A percentile compares a stretch with the other conserved stretches of the same genome.
These are phyloP conservation scores for Orius laevigatus DNA, from an alignment of 1,140 invertebrate species.

Conservation along the genomic window DNA sequence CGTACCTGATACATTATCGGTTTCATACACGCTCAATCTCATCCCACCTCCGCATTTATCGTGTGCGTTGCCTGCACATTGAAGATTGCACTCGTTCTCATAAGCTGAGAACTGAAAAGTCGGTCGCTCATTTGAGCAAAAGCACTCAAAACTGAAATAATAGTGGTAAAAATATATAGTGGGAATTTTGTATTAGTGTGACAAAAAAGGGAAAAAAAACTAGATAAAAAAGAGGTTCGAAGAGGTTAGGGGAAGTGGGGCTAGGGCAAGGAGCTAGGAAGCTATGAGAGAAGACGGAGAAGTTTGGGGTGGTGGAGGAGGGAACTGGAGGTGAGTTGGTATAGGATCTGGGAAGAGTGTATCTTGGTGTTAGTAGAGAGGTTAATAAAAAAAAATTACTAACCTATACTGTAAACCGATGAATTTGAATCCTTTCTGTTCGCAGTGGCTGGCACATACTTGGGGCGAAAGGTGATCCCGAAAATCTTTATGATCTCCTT, in stretches of 20 bases:
- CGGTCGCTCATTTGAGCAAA: constrained; percentile 15
- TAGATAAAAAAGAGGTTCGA: too few species aligned
- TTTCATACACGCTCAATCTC: constrained; percentile 17
- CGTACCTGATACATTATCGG: background rate
- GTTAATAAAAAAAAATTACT: constrained; percentile 25
- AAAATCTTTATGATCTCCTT: background rate
- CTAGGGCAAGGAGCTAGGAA: too few species aligned
- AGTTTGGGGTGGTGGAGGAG: background rate
- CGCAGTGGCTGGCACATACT: constrained; percentile 7
- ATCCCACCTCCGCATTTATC: constrained; percentile 18
- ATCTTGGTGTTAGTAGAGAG: background rate
- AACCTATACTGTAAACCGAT: constrained; percentile 84
- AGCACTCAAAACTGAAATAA: constrained; percentile 19
- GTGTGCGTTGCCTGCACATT: constrained; percentile 17
- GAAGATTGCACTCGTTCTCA: constrained; percentile 16
- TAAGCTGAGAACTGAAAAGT: constrained; percentile 1
- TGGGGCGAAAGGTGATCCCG: background rate
- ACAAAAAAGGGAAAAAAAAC: too few species aligned
- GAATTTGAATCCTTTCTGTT: constrained; percentile 68
- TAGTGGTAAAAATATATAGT: background rate
- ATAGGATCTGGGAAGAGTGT: background rate
- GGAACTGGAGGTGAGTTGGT: background rate
- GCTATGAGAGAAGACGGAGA: background rate
- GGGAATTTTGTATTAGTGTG: background rate
- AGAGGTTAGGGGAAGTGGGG: too few species aligned